Base-by-base conservation (phyloP, 2,888 invertebrate genomes). In the Phragmatobia fuliginosa region DNA sequence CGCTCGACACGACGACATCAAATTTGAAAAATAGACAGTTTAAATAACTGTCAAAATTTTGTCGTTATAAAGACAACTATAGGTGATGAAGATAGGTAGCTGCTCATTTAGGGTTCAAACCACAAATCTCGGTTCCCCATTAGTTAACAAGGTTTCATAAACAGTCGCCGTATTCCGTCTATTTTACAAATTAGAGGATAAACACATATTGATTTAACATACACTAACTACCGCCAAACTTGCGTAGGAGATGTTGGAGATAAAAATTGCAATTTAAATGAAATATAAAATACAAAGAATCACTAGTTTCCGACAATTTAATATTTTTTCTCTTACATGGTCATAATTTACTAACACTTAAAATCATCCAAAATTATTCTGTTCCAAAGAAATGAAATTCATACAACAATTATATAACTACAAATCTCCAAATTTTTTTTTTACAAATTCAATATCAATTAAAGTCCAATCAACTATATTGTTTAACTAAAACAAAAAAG, bases 401-500 rank as follows among this genome's bases (percentile, higher is more conserved):
- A 52, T 52, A 10, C 11, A 52, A 52, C 49, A 52, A 52, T n/a
- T n/a, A n/a, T 11, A 25, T 52, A 4, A 10, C 8, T n/a, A n/a
- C 49, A 3, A 16, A 33, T 21, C 45, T 21, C 21, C 31, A 28
- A 28, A 58, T 58, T 32, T 59, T 21, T 32, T 31, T n/a, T n/a
- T n/a, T n/a, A n/a, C n/a, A 2, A 59, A 59, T 59, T 6, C 5
- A 6, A 32, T 33, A 60, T 62, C 36, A 62, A n/a, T 62, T 38
- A 36, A 28, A 52, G 18, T 25, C 25, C 14, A 63, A 49, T 32
- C 18, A 64, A 52, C 52, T n/a, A 32, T 16, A 4, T 21, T 64
- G 25, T 52, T 64, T 36, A 45, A 6, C 28, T 31, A 41, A 18
- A 64, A 36, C 28, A 36, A 65, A 62, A 65, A 28, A n/a, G n/a